These are phyloP conservation scores for Drosophila ustulata DNA, from an alignment of 2,888 invertebrate species.

Conservation along the genomic window DNA sequence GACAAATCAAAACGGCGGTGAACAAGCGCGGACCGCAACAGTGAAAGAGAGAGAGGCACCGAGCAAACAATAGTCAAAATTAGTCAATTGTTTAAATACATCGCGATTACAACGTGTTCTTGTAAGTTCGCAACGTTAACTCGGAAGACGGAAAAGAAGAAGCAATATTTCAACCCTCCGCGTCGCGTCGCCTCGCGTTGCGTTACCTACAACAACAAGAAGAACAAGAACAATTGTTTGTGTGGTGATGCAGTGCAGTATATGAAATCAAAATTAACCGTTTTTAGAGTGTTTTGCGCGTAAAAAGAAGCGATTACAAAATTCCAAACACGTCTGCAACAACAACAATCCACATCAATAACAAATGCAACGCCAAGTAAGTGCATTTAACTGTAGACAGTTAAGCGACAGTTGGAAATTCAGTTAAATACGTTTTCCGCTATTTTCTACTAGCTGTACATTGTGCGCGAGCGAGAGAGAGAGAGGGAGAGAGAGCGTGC, in stretches of 20 bases:
- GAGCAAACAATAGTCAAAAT: slow-evolving; percentile 14
- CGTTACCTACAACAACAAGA: slow-evolving; percentile 1
- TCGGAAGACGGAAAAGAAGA: slow-evolving; percentile 28
- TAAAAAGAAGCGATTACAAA: slow-evolving; percentile 16
- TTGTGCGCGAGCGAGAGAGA: slow-evolving; percentile 25
- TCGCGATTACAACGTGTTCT: slow-evolving; percentile 31
- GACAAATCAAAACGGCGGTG: slow-evolving; percentile 53
- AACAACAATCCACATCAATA: not conserved
- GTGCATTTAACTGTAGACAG: slow-evolving; percentile 32
- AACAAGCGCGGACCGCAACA: slow-evolving; percentile 55
- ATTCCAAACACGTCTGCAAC: slow-evolving; percentile 1
- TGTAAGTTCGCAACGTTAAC: slow-evolving; percentile 17
- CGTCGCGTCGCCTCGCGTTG: slow-evolving; percentile 12
- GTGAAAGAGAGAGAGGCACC: slow-evolving; percentile 21
- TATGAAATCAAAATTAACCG: slow-evolving; percentile 61
- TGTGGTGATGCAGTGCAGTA: slow-evolving; percentile 34
- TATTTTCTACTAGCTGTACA: slow-evolving; percentile 63
- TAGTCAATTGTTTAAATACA: slow-evolving; percentile 22
- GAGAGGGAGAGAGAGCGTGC: slow-evolving; percentile 28
- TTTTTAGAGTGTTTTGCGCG: slow-evolving; percentile 54
- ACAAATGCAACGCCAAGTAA: slow-evolving; percentile 32
- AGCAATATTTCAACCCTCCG: slow-evolving; percentile 3
- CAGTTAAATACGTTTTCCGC: slow-evolving; percentile 47
- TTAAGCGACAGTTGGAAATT: slow-evolving; percentile 26
- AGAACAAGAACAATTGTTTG: slow-evolving; percentile 31